Base-by-base conservation (phyloP, 2,888 invertebrate species). In the Drosophila histrio region DNA sequence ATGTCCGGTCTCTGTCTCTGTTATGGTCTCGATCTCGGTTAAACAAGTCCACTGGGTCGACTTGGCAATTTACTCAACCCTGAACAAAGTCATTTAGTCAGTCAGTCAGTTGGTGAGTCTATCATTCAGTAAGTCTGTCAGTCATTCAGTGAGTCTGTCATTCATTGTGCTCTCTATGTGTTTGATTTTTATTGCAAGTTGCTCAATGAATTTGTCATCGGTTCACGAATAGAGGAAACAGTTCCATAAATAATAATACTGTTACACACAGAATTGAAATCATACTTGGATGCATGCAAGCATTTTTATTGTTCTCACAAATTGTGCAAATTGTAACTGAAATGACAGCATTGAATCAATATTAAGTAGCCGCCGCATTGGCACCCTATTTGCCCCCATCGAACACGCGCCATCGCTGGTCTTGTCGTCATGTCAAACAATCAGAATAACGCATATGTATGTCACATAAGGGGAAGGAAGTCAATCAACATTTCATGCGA, bases 401-500 rank as follows among this genome's bases (percentile, higher is more conserved):
- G 24, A 43, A 26, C 53, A 59, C 53, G 59, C 53, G 58, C 53
- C 53, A 30, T 41, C 17, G 24, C 22, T 21, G 28, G n/a, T n/a
- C n/a, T 22, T 38, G 15, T 39, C 28, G 39, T 24, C 41, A 67
- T 73, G 77, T 65, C 77, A 72, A 65, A 70, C 81, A 88, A 83
- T 77, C 83, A 66, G 39, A 71, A 59, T 22, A 47, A 56, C 44
- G 57, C 66, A 73, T 66, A 62, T 71, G 75, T 66, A 62, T 71
- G 75, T 77, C 85, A 28, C 28, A 22, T 28, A n/a, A 13, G 68
- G 32, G 36, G 50, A 36, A 62, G 70, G 64, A 73, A 87, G 73
- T 88, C 89, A 84, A 88, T 84, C 88, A 84, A 64, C 69, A 67
- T 61, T 77, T 58, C 47, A 57, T 46, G 59, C 64, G 69, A 72